Percentiles rank a stretch among this genome's conserved stretches.
Conservation (phyloP, 2,888 invertebrate genomes). For the Drosophila phalerata region DNA sequence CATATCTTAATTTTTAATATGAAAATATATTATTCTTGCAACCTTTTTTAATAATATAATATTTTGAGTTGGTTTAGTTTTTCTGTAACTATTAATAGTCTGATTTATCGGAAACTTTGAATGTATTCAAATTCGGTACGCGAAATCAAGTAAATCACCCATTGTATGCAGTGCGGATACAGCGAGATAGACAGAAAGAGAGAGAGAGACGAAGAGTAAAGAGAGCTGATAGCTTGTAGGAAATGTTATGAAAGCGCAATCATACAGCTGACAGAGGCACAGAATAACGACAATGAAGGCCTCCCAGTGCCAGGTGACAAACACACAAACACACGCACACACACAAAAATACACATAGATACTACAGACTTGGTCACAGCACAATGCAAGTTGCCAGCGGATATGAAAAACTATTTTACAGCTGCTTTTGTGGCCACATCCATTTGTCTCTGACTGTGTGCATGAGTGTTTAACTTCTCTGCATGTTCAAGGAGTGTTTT, state of each 20-base stretch:
- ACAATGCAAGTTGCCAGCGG: constrained; percentile 76
- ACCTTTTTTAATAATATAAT: too few relatives aligned
- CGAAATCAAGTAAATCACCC: too few relatives aligned
- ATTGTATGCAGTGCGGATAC: not conserved
- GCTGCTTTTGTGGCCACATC: constrained; percentile 67
- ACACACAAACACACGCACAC: constrained; percentile 14
- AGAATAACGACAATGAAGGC: constrained; percentile 29
- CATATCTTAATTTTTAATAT: too few relatives aligned
- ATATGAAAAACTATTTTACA: constrained; percentile 81
- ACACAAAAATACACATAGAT: constrained; percentile 2
- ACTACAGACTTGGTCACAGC: constrained; percentile 1
- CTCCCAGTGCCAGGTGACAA: constrained; percentile 66
- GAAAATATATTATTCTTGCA: too few relatives aligned
- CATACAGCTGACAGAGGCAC: constrained; percentile 57
- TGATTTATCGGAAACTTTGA: too few relatives aligned
- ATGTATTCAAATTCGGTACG: too few relatives aligned
- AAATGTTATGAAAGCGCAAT: constrained; percentile 76
- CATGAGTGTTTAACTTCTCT: constrained; percentile 13
- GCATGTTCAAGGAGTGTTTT: constrained; percentile 21
- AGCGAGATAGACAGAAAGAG: not conserved
- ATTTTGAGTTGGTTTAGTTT: too few relatives aligned
- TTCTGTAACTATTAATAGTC: too few relatives aligned
- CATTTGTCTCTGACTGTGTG: constrained; percentile 7
- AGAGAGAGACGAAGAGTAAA: not conserved
- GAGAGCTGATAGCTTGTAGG: constrained; percentile 20